Base-by-base conservation (phyloP, 2,113 vertebrate species). In the Campylomormyrus numenius region DNA sequence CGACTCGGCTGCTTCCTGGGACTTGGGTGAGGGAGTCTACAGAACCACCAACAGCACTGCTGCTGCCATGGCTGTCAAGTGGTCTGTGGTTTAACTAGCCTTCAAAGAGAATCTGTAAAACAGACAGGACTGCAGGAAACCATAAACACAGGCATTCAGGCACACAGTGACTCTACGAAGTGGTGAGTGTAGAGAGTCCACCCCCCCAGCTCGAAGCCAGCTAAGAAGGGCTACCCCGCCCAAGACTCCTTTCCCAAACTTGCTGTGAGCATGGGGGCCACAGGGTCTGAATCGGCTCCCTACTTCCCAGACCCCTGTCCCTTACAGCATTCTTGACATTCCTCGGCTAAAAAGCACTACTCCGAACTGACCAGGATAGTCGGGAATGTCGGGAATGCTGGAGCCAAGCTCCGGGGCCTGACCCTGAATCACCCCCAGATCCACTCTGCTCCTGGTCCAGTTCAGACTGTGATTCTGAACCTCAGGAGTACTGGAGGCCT, bases 61-160 rank as follows among this genome's bases (percentile, higher is more conserved):
- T 6, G 31, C 15, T 77, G 11, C 70, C 31, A 77, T 2, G 74
- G 74, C 50, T 8, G 31, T 9, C 15, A 35, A 56, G 19, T 19
- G 49, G 24, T 35, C 27, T 31, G 48, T 39, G 49, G 49, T 53
- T 9, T 31, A 87, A 87, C 19, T 19, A 10, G 49, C 17, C 86
- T 56, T 87, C 49, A 87, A 31, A 87, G 49, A 49, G n/a, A 49
- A 53, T 53, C 85, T 87, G 31, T 87, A 31, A 87, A 87, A 87
- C 49, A 87, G 86, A 42, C 86, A 56, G 49, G 31, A 5, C 52
- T 53, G 11, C 50, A 39, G 86, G 50, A 52, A 56, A 87, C 48
- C n/a, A 35, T 35, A 56, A 87, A 87, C n/a, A 87, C 31, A 35
- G 24, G 50, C 48, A 50, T 86, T 27, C 50, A 53, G 86, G 24